phyloP scores from a whole-genome alignment of 2,888 invertebrate genomes.

The Melanophora roralis region DNA sequence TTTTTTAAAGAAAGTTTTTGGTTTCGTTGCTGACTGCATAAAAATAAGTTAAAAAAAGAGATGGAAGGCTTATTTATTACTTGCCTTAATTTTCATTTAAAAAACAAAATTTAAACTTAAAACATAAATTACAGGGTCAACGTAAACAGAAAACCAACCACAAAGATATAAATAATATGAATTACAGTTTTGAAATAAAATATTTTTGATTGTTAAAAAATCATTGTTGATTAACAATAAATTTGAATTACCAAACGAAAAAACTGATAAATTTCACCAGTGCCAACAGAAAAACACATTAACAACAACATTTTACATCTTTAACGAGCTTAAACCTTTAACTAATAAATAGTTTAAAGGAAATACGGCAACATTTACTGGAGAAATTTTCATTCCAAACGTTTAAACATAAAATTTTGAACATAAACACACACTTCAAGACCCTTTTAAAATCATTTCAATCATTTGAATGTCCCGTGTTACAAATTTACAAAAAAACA shows the following conservation, averaged over 20 bases:
- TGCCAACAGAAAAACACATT: background rate
- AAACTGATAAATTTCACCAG: background rate
- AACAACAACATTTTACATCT: background rate
- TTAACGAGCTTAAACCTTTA: too few species aligned
- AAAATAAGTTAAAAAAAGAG: background rate
- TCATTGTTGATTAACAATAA: background rate
- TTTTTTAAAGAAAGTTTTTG: too few species aligned
- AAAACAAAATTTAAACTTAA: background rate
- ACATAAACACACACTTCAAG: too few species aligned
- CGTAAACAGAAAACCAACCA: background rate
- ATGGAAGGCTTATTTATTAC: conserved; percentile 14
- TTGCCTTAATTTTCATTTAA: background rate
- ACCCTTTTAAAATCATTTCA: background rate
- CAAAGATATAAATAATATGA: background rate
- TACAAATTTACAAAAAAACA: conserved; percentile 42
- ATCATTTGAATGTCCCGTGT: background rate
- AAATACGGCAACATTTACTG: background rate
- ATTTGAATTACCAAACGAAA: background rate
- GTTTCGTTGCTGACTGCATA: background rate
- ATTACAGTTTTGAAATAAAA: background rate
- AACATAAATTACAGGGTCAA: background rate
- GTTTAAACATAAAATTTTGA: too few species aligned
- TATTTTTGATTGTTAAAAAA: background rate
- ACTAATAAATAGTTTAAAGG: too few species aligned
- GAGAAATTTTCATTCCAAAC: conserved; percentile 29